These are phyloP conservation scores for Rhea americana DNA, from an alignment of 2,113 vertebrate species.

Conservation along the genomic window DNA sequence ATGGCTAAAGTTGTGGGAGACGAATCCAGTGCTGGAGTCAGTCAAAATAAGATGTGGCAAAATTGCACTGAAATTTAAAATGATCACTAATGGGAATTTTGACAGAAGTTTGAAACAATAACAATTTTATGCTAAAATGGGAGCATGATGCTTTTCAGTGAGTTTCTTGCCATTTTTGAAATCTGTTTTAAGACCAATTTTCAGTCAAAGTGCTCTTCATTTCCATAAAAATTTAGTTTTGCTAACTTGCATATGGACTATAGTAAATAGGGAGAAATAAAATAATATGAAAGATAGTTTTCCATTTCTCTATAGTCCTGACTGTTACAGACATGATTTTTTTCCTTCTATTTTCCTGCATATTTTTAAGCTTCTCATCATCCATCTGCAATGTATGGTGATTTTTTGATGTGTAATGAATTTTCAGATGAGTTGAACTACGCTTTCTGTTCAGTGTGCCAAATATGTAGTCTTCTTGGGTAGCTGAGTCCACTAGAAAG, in stretches of 20 bases:
- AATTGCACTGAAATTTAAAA: conserved; percentile 15
- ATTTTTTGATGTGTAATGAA: background rate
- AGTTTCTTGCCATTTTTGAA: conserved; percentile 29
- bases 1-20: background rate
- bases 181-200: conserved; percentile 46
- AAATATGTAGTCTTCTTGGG: background rate
- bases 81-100: conserved; percentile 54
- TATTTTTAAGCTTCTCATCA: background rate
- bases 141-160: background rate
- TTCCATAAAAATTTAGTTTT: background rate
- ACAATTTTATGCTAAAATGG: conserved; percentile 34
- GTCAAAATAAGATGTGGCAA: background rate
- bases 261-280: conserved; percentile 7
- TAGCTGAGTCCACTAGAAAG: background rate
- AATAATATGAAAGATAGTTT: background rate
- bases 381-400: background rate
- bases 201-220: background rate
- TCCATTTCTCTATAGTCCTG: background rate
- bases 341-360: background rate
- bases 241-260: background rate
- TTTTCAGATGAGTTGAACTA: background rate
- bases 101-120: background rate
- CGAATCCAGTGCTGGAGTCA: background rate
- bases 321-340: background rate
- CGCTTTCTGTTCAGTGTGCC: background rate